Evolutionary conservation across 2,888 invertebrate species (phyloP), one percentile per base, ranked within the genome.

Genomic region (Apamea monoglypha): DNA sequence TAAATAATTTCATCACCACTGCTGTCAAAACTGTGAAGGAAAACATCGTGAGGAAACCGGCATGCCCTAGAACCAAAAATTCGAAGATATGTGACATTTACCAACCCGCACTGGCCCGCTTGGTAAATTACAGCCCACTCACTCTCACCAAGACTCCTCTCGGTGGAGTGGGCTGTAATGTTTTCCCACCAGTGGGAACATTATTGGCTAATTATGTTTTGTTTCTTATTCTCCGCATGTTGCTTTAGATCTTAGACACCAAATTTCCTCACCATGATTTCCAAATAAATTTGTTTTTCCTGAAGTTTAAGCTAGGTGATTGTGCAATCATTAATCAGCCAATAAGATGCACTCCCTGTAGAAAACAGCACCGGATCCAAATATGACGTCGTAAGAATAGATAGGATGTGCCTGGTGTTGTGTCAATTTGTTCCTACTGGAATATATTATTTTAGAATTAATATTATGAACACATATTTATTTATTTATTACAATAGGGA

Each of bases 251-350:
- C 14, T 18, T 50, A 66, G 36, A 32, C 14, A 36, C 0, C 2
- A 4, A 53, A 5, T 64, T 14, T n/a, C 12, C 3, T 0, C 21
- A 2, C 18, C 0, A 78, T 32, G 14, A 32, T 59, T 50, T 32
- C 18, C 64, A 78, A 80, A 80, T 70, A 73, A 81, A 78, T 79
- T 77, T 84, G 90, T 93, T 94, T 94, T 94, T 92, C 70, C 86
- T 83, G 47, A 87, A 90, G 85, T 91, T 91, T 91, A 90, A 91
- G 92, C 89, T 90, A 90, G 90, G 91, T 92, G 92, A 92, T 92
- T 92, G 80, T 82, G 85, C 84, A 91, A 92, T 94, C 96, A 96
- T 96, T 96, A 96, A 96, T 96, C 96, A 96, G 96, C 94, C 93
- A 95, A 95, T 96, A 95, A 95, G 95, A 95, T 94, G 94, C 94